phyloP scores from a whole-genome alignment of 2,888 invertebrate genomes.

The Mamestra brassicae region DNA sequence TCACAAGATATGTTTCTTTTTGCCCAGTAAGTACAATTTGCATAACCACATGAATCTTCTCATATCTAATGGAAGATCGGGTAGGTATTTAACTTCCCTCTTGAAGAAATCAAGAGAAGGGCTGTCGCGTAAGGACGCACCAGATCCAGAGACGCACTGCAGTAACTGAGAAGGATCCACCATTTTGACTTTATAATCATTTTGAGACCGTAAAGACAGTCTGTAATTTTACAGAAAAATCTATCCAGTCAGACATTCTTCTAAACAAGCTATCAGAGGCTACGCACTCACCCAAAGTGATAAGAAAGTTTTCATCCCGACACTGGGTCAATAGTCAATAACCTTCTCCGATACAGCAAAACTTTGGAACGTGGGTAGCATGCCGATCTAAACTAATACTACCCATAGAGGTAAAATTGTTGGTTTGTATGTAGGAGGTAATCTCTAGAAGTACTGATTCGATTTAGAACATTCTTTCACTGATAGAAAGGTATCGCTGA shows the following conservation, averaged over 20 bases:
- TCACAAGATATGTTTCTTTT: too few relatives aligned
- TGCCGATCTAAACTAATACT: background rate
- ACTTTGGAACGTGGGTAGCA: conserved; percentile 27
- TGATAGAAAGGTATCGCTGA: background rate
- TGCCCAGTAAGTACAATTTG: too few relatives aligned
- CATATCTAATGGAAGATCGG: too few relatives aligned
- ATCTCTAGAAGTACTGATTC: background rate
- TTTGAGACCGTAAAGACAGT: too few relatives aligned
- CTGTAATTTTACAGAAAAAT: too few relatives aligned
- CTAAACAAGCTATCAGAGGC: background rate
- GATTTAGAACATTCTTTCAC: background rate
- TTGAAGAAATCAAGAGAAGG: too few relatives aligned
- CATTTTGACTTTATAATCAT: too few relatives aligned
- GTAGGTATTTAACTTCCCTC: too few relatives aligned
- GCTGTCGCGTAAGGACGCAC: too few relatives aligned
- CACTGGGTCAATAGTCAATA: conserved; percentile 21
- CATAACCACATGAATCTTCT: too few relatives aligned
- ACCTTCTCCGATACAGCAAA: conserved; percentile 24
- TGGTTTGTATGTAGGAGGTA: background rate
- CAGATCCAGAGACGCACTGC: too few relatives aligned
- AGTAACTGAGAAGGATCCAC: too few relatives aligned
- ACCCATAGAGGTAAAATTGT: background rate
- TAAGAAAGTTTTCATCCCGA: background rate
- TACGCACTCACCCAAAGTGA: background rate
- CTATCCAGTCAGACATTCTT: background rate